A percentile compares a stretch with the other conserved stretches of the same genome.
These are phyloP conservation scores for Misgurnus mizolepis DNA, from an alignment of 2,113 vertebrate species.

Conservation along the genomic window DNA sequence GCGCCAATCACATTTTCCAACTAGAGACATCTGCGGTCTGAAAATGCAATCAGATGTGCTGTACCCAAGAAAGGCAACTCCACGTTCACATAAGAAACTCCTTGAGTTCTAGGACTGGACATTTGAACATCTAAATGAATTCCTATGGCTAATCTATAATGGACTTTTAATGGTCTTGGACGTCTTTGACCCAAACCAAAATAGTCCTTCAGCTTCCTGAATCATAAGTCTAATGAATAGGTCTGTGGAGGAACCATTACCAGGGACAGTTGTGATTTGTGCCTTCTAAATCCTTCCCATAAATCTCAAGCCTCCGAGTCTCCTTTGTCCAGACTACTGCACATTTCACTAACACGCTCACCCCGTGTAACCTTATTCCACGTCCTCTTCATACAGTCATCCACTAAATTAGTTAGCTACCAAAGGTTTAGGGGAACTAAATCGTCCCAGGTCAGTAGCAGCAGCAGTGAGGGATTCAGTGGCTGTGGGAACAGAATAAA, in stretches of 20 bases:
- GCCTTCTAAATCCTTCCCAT: constrained; percentile 48
- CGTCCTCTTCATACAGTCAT: constrained; percentile 3
- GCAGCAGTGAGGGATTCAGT: constrained; percentile 18
- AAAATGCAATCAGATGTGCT: too few relatives aligned
- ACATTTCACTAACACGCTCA: constrained; percentile 26
- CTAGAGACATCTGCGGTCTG: too few relatives aligned
- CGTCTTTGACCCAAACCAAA: background rate
- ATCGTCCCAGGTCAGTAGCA: constrained; percentile 27
- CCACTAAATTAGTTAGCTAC: constrained; percentile 20
- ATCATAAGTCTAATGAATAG: constrained; percentile 21
- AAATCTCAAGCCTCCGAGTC: constrained; percentile 45
- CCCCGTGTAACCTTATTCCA: constrained; percentile 18
- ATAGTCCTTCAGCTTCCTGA: constrained; percentile 19
- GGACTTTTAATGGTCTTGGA: constrained; percentile 22
- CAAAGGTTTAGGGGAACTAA: constrained; percentile 17
- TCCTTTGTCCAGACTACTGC: constrained; percentile 26
- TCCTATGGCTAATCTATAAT: constrained; percentile 11
- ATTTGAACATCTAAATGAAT: constrained; percentile 1
- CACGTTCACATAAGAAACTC: background rate
- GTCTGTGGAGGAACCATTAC: constrained; percentile 43
- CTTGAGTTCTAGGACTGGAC: background rate
- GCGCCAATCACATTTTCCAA: too few relatives aligned
- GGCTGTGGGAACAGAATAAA: constrained; percentile 30
- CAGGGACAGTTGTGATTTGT: constrained; percentile 50
- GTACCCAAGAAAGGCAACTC: too few relatives aligned